These are phyloP conservation scores for Araneus ventricosus DNA, from an alignment of 1,140 invertebrate species.

Conservation along the genomic window DNA sequence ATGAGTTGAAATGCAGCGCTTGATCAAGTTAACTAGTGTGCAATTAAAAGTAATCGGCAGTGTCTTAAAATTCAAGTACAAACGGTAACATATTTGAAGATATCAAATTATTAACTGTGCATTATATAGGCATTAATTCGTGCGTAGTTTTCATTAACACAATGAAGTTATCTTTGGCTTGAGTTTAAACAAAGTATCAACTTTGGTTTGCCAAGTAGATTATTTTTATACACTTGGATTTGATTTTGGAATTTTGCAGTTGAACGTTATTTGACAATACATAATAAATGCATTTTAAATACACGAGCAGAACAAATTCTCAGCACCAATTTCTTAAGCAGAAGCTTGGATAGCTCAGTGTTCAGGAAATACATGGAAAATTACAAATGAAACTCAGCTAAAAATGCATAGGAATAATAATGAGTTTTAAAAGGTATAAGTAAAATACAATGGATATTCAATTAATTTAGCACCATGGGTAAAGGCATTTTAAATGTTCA, in stretches of 20 bases:
- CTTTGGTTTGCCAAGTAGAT: not conserved
- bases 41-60: not conserved
- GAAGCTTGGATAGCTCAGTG: slow-evolving; percentile 15
- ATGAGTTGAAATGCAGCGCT: not conserved
- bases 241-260: not conserved
- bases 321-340: slow-evolving; percentile 24
- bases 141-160: not conserved
- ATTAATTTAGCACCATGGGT: slow-evolving; percentile 72
- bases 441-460: not conserved
- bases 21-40: not conserved
- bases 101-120: slow-evolving; percentile 47
- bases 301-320: not conserved
- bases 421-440: not conserved
- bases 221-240: not conserved
- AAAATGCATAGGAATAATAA: not conserved
- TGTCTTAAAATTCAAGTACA: slow-evolving; percentile 56
- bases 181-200: not conserved
- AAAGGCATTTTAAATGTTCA: slow-evolving; percentile 50
- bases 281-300: not conserved
- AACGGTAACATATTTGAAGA: slow-evolving; percentile 19
- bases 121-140: slow-evolving; percentile 10
- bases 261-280: too few relatives aligned
- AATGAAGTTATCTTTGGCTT: slow-evolving; percentile 62
- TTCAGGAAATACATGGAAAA: not conserved
- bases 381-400: not conserved